Percentiles rank a stretch among this genome's conserved stretches.
phyloP scores from a whole-genome alignment of 2,888 invertebrate species.

The Machimus rusticus region DNA sequence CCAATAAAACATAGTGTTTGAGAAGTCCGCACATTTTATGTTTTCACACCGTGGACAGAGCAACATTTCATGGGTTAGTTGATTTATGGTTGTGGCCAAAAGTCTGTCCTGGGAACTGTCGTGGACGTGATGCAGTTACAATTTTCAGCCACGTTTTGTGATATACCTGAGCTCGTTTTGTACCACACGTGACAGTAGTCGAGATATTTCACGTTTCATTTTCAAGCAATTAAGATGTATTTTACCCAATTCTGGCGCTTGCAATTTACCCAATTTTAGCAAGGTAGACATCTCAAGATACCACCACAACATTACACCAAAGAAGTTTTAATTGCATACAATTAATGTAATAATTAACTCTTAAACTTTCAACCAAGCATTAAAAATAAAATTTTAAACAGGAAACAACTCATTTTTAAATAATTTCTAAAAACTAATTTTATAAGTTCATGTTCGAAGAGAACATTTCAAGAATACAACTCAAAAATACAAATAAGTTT shows the following conservation, averaged over 20 bases:
- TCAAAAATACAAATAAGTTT: too few relatives aligned
- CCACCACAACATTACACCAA: too few relatives aligned
- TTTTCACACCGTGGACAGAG: not conserved
- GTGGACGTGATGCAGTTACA: not conserved
- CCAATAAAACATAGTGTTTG: not conserved
- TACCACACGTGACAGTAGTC: not conserved
- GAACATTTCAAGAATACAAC: too few relatives aligned
- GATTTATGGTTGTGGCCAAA: not conserved
- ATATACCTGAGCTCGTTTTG: not conserved
- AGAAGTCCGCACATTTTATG: not conserved
- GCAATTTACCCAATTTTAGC: not conserved
- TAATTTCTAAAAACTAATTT: too few relatives aligned
- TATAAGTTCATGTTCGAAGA: too few relatives aligned
- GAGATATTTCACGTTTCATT: not conserved
- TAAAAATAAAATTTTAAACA: too few relatives aligned
- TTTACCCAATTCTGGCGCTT: not conserved
- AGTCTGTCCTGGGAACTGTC: not conserved
- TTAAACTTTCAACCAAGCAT: too few relatives aligned
- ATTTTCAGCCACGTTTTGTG: not conserved
- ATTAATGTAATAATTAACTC: too few relatives aligned
- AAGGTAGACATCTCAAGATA: not conserved
- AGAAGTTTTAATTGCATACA: too few relatives aligned
- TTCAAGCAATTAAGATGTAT: not conserved
- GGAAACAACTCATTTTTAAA: too few relatives aligned
- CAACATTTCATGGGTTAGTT: not conserved